phyloP scores from a whole-genome alignment of 2,113 vertebrate species.

The Tragelaphus scriptus region DNA sequence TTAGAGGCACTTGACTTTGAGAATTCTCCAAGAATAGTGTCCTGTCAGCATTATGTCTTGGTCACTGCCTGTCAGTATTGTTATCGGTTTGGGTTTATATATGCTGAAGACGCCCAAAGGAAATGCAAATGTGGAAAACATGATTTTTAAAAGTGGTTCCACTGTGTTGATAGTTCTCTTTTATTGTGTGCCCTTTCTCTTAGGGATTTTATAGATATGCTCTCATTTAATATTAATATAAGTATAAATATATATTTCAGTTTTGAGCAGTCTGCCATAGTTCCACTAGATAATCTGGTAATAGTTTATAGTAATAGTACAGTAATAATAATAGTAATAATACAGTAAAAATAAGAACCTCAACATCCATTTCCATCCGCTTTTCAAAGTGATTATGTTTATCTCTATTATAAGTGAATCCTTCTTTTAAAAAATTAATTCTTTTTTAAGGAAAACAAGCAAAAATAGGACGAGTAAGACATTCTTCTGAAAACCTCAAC shows the following conservation, averaged over 20 bases:
- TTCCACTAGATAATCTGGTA: not conserved
- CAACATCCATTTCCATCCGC: not conserved
- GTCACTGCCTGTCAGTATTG: not conserved
- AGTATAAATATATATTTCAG: not conserved
- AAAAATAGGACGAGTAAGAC: not conserved
- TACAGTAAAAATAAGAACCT: not conserved
- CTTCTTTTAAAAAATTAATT: not conserved
- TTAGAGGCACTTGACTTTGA: not conserved
- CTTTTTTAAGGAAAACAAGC: not conserved
- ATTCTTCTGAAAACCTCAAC: not conserved
- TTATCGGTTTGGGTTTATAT: not conserved
- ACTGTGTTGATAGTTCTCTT: not conserved
- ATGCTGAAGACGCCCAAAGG: not conserved
- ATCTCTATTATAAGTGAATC: not conserved
- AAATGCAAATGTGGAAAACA: not conserved
- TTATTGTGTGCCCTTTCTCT: not conserved
- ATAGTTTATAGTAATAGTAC: not conserved
- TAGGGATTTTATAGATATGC: not conserved
- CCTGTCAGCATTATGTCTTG: not conserved
- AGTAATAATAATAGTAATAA: not conserved
- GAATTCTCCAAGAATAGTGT: not conserved
- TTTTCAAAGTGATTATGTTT: not conserved
- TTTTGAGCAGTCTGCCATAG: not conserved
- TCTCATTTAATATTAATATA: not conserved
- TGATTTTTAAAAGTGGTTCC: not conserved